These are phyloP conservation scores for Syngnathus rostellatus DNA, from an alignment of 2,797 vertebrate genomes.

Conservation along the genomic window DNA sequence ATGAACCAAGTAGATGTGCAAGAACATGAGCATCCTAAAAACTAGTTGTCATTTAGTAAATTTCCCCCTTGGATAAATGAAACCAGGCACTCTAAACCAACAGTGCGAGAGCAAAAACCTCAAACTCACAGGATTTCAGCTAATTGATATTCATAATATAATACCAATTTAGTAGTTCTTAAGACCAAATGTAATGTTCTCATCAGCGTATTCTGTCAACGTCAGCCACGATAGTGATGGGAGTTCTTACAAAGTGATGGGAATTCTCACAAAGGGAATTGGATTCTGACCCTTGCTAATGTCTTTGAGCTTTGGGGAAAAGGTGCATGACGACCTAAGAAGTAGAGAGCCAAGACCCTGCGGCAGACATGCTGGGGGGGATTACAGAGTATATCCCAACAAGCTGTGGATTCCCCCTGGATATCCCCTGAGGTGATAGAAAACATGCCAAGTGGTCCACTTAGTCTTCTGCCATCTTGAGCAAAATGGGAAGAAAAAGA, in stretches of 20 bases:
- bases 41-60: no score
- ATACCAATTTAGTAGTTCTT: not conserved
- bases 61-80: no score
- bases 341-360: conserved; percentile 10
- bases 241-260: not conserved
- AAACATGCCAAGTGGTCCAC: conserved; percentile 4
- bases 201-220: not conserved
- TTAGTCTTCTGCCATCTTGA: conserved; percentile 11
- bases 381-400: conserved; percentile 24
- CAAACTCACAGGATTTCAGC: not conserved
- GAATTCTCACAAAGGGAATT: not conserved
- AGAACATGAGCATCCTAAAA: no score
- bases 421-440: conserved; percentile 8
- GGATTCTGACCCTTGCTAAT: conserved; percentile 3
- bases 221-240: not conserved
- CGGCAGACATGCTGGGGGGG: conserved; percentile 22
- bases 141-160: not conserved
- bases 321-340: conserved; percentile 10
- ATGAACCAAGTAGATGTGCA: no score
- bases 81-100: no score
- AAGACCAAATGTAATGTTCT: not conserved
- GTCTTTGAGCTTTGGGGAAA: conserved; percentile 7
- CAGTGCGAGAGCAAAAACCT: no score
- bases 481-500: not conserved
- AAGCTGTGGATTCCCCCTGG: conserved; percentile 11